Conservation (phyloP, 2,888 invertebrate genomes). For the Graphium colonna region DNA sequence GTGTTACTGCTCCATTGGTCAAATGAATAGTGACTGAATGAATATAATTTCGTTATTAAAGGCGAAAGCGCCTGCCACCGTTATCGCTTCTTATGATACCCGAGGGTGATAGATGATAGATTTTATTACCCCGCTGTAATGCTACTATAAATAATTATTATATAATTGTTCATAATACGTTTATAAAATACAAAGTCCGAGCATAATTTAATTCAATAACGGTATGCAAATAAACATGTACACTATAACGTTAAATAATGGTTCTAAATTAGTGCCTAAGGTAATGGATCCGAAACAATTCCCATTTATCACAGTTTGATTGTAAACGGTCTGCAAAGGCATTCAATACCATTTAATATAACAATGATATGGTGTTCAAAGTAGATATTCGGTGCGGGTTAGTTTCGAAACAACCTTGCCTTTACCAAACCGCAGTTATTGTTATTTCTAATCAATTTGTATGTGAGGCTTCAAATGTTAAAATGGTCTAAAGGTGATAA, state of each 20-base stretch:
- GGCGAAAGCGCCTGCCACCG: too few relatives aligned
- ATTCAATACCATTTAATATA: slow-evolving; percentile 22
- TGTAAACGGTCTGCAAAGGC: slow-evolving; percentile 38
- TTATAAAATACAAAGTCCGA: neutral
- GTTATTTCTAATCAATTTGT: neutral
- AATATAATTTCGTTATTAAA: too few relatives aligned
- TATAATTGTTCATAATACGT: neutral
- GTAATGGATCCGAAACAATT: slow-evolving; percentile 49
- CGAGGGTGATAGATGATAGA: too few relatives aligned
- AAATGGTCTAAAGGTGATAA: too few relatives aligned
- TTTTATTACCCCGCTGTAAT: too few relatives aligned
- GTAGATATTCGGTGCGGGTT: neutral
- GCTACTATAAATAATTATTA: neutral
- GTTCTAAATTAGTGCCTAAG: slow-evolving; percentile 38
- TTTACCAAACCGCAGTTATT: slow-evolving; percentile 9
- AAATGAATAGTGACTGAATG: too few relatives aligned
- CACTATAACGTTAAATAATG: slow-evolving; percentile 16
- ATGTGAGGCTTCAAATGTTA: too few relatives aligned
- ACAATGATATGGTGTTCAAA: slow-evolving; percentile 18
- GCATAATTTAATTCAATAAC: neutral
- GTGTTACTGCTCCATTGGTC: too few relatives aligned
- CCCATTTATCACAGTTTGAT: slow-evolving; percentile 53
- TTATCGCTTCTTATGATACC: too few relatives aligned
- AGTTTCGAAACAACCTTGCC: slow-evolving; percentile 8
- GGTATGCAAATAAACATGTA: neutral